Base-by-base conservation (phyloP, 2,113 vertebrate species). In the Spea multiplicata region DNA sequence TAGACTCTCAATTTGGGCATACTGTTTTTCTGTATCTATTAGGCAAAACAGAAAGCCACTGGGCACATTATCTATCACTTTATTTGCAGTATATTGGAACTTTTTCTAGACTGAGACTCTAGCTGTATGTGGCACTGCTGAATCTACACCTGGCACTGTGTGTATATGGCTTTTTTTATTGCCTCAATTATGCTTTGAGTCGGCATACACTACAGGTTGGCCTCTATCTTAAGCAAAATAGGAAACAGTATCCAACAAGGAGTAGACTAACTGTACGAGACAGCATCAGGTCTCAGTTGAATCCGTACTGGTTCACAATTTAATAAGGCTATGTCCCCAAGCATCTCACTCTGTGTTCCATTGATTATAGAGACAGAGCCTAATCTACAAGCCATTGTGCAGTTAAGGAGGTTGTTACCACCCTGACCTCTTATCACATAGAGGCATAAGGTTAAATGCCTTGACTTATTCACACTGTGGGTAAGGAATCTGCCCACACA, bases 351-450 rank as follows among this genome's bases (percentile, higher is more conserved):
- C 14, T n/a, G 16, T n/a, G 2, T 30, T 17, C 30, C 3, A 65
- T 30, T 8, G 2, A 65, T 17, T 30, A 5, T 8, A 6, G 4
- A 8, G 30, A 65, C 62, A 65, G 3, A 4, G n/a, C 62, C 62
- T 17, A 65, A 5, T 6, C 16, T 30, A 10, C 62, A 65, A 10
- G 62, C 62, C 30, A 5, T 10, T 1, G 16, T 65, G n/a, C 4
- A 44, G 62, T 5, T 65, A n/a, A 65, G 30, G 30, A 65, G 62
- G 16, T 65, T 65, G 9, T 65, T 65, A 65, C 16, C 62, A 65
- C 62, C 16, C 5, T 65, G 62, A 17, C 62, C 10, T 65, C 30
- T 65, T n/a, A 65, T 65, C 9, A 65, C 62, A 65, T 65, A 65
- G n/a, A 65, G 5, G n/a, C 62, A 65, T 10, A 65, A 4, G 30